Percentiles rank a stretch among this genome's conserved stretches.
phyloP scores from a whole-genome alignment of 2,113 vertebrate genomes.

The Bostrychus sinensis region DNA sequence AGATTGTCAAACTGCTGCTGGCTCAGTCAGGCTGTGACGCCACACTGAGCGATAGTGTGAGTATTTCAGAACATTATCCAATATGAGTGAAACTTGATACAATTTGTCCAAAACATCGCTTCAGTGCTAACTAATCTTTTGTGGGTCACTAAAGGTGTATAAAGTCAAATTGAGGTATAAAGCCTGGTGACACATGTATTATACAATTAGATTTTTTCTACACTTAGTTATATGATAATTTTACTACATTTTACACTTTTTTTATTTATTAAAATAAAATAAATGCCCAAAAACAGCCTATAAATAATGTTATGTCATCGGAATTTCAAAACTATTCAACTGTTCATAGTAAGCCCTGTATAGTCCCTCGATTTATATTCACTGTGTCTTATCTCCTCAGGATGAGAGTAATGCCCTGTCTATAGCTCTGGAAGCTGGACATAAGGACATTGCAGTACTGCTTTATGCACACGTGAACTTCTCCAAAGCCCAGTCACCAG shows the following conservation, averaged over 20 bases:
- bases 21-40: conserved; percentile 90
- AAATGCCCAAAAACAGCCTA: no score
- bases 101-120: no score
- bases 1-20: conserved; percentile 95
- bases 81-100: not conserved
- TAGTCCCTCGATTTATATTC: no score
- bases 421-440: conserved; percentile 96
- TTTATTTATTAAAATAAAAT: not conserved
- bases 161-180: no score
- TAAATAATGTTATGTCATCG: no score
- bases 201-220: no score
- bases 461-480: conserved; percentile 98
- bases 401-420: conserved; percentile 96
- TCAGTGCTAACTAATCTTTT: no score
- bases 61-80: conserved; percentile 49
- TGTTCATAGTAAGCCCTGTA: no score
- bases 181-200: no score
- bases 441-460: conserved; percentile 95
- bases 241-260: not conserved
- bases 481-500: conserved; percentile 93
- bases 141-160: no score
- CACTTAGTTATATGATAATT: not conserved
- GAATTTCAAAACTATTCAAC: no score
- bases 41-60: conserved; percentile 92
- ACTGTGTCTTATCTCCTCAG: conserved; percentile 62